Evolutionary conservation across 30 jellyfish, hydroid and myxozoan genomes (phyloP), one percentile per base, ranked within the genome.

Genomic region (Aurelia aurita): DNA sequence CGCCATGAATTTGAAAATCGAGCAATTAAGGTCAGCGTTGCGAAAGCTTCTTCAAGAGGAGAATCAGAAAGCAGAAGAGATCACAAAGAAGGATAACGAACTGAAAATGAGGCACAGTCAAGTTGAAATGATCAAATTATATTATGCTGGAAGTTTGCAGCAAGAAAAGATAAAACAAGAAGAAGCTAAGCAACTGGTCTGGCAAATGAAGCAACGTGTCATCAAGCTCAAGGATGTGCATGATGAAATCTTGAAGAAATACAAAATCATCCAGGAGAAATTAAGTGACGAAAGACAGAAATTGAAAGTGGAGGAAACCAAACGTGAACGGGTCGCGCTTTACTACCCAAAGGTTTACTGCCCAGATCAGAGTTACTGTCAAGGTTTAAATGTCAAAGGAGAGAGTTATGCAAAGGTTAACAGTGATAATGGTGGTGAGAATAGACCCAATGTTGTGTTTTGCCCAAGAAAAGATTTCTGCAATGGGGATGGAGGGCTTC

Each of bases 291-390:
- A 70, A 29, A 43, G 63, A 12, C 57, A 61, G 81, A 60, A 83
- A 55, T 18, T 25, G 57, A 25, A 57, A 23, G 11, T 3, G 13
- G 87, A 58, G 51, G 77, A 43, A 57, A 15, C 58, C 7, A 25
- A 19, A 14, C 22, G 10, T 39, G 49, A 39, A 31, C 19, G 39
- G 61, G 58, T 51, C 1, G 80, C 16, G 45, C 35, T 1, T 12
- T 69, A 66, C 57, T 27, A 72, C 15, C 80, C 96, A 12, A 51
- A 76, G 3, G 90, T 87, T 19, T 87, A 69, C 54, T 87, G 96
- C 69, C 87, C 96, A 10, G 96, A 87, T 61, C 96, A 87, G 43
- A 69, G 54, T 0, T 76, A 73, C 47, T 87, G 96, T 77, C 85
- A 55, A 35, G 93, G 87, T 7, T 31, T 29, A 3, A 26, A 55